A percentile compares a stretch with the other conserved stretches of the same genome.
phyloP scores from a whole-genome alignment of 2,888 invertebrate genomes.

The Thumatha senex region DNA sequence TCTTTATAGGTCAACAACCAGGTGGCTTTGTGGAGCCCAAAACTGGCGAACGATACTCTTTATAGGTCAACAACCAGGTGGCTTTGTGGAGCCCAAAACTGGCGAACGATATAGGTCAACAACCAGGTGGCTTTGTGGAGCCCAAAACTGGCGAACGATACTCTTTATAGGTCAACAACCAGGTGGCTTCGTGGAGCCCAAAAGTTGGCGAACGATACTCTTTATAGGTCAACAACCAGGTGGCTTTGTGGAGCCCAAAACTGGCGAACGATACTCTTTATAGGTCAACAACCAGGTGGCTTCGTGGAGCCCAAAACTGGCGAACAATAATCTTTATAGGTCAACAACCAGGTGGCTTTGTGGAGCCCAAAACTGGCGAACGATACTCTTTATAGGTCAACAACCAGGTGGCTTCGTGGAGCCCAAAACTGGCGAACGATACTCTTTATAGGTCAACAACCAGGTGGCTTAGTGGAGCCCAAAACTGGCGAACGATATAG shows the following conservation, averaged over 20 bases:
- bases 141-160: too few relatives aligned
- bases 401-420: not conserved
- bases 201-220: too few relatives aligned
- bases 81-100: not conserved
- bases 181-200: not conserved
- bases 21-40: not conserved
- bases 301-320: not conserved
- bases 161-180: not conserved
- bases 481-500: not conserved
- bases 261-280: too few relatives aligned
- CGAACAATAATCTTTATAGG: not conserved
- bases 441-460: conserved; percentile 1
- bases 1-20: conserved; percentile 1
- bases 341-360: conserved; percentile 1
- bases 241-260: not conserved
- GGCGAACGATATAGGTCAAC: not conserved
- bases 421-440: not conserved
- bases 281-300: not conserved
- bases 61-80: not conserved
- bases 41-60: too few relatives aligned
- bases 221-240: not conserved
- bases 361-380: not conserved
- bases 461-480: not conserved
- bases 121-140: not conserved
- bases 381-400: not conserved